Percentiles rank a stretch among this genome's conserved stretches.
Evolutionary conservation across 2,888 invertebrate species (phyloP).

Genomic region (Sceliomorpha sp.): DNA sequence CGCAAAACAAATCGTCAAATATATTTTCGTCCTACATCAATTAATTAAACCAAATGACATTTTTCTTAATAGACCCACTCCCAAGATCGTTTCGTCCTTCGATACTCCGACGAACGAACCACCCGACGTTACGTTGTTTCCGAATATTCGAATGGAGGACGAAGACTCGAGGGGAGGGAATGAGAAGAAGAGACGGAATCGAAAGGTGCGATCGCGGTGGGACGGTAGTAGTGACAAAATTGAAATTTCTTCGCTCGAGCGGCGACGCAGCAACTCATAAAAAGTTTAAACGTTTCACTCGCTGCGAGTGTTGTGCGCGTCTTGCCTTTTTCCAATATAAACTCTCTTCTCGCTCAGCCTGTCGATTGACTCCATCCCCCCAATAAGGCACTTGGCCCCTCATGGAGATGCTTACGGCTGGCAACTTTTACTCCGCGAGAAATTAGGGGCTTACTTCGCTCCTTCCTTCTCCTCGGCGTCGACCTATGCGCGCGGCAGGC

Average conservation of each 20-base stretch:
- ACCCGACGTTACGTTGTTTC: constrained; percentile 52
- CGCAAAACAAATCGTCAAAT: no score
- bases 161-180: no score
- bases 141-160: no score
- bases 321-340: constrained; percentile 72
- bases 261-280: constrained; percentile 80
- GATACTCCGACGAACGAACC: constrained; percentile 18
- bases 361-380: constrained; percentile 72
- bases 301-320: constrained; percentile 68
- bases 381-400: constrained; percentile 45
- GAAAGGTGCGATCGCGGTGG: constrained; percentile 33
- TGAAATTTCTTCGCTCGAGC: constrained; percentile 79
- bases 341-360: constrained; percentile 64
- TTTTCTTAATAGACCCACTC: neutral
- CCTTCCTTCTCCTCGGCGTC: constrained; percentile 57
- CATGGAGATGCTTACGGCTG: constrained; percentile 67
- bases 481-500: constrained; percentile 38
- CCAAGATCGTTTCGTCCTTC: constrained; percentile 10
- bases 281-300: constrained; percentile 79
- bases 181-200: constrained; percentile 14
- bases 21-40: no score
- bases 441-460: constrained; percentile 79
- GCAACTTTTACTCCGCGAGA: constrained; percentile 75
- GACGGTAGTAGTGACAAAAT: constrained; percentile 68
- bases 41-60: no score